These are phyloP conservation scores for Phyllotreta cruciferae DNA, from an alignment of 2,888 invertebrate species.

Conservation along the genomic window DNA sequence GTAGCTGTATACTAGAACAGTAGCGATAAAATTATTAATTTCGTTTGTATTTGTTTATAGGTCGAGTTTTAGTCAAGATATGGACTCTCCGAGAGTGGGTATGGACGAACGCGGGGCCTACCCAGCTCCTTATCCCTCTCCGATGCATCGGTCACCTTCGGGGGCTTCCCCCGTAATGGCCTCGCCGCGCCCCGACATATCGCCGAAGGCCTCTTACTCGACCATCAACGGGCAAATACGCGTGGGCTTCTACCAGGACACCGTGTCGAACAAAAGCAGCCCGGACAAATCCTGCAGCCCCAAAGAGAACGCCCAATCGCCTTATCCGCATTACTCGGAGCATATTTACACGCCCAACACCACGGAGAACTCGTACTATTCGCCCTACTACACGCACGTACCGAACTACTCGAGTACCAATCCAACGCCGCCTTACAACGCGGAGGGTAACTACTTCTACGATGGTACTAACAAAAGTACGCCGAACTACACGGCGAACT, in stretches of 20 bases:
- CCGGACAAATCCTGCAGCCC: conserved; percentile 86
- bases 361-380: conserved; percentile 52
- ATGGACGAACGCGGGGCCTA: conserved; percentile 69
- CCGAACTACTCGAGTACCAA: conserved; percentile 59
- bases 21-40: too few species aligned
- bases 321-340: conserved; percentile 65
- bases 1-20: too few species aligned
- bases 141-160: conserved; percentile 74
- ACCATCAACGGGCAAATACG: conserved; percentile 83
- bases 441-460: conserved; percentile 55
- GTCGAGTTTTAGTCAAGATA: conserved; percentile 80
- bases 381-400: conserved; percentile 55
- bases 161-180: conserved; percentile 70
- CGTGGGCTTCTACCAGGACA: conserved; percentile 89
- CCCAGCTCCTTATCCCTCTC: conserved; percentile 77
- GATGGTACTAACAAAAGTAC: conserved; percentile 67
- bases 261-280: conserved; percentile 82
- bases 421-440: conserved; percentile 60
- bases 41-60: too few species aligned
- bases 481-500: conserved; percentile 56
- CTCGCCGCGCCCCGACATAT: conserved; percentile 76
- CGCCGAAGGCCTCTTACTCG: conserved; percentile 71
- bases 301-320: conserved; percentile 72
- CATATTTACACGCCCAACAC: conserved; percentile 67
- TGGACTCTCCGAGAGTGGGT: conserved; percentile 74